Conservation (phyloP, 2,888 invertebrate genomes). For the Drosophila siamana region DNA sequence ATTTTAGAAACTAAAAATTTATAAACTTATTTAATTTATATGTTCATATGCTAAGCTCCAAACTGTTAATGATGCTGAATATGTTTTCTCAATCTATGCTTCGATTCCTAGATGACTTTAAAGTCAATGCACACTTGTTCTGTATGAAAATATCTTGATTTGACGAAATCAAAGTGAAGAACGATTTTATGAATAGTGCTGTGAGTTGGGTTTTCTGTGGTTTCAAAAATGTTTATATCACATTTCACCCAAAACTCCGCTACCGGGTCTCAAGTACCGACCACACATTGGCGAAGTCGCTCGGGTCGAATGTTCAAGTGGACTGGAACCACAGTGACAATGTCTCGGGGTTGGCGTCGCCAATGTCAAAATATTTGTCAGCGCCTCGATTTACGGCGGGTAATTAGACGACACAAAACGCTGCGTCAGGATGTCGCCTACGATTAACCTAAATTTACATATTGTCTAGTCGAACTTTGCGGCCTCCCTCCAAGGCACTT, state of each 20-base stretch:
- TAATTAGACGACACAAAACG: constrained; percentile 56
- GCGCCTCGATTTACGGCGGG: constrained; percentile 66
- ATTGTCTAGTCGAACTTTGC: background rate
- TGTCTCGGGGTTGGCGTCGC: constrained; percentile 47
- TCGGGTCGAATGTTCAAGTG: constrained; percentile 52
- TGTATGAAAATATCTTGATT: background rate
- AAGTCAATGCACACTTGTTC: constrained; percentile 1
- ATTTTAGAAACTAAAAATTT: background rate
- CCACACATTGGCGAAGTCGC: constrained; percentile 46
- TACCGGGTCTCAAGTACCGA: constrained; percentile 61
- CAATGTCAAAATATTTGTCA: constrained; percentile 79
- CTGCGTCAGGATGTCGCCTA: constrained; percentile 71
- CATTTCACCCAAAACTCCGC: constrained; percentile 40
- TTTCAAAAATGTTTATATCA: constrained; percentile 18
- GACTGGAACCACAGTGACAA: constrained; percentile 40
- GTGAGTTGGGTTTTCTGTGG: constrained; percentile 6
- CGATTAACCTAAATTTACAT: constrained; percentile 56
- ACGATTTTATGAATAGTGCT: constrained; percentile 1
- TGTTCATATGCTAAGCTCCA: background rate
- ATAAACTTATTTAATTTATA: background rate
- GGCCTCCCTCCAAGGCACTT: constrained; percentile 44
- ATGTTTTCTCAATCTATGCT: background rate
- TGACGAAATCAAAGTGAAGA: background rate
- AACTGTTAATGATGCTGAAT: background rate
- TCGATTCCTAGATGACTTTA: background rate